Evolutionary conservation across 35 echinoderm and acorn worm genomes (phyloP).

Genomic region (Heliocidaris erythrogramma): DNA sequence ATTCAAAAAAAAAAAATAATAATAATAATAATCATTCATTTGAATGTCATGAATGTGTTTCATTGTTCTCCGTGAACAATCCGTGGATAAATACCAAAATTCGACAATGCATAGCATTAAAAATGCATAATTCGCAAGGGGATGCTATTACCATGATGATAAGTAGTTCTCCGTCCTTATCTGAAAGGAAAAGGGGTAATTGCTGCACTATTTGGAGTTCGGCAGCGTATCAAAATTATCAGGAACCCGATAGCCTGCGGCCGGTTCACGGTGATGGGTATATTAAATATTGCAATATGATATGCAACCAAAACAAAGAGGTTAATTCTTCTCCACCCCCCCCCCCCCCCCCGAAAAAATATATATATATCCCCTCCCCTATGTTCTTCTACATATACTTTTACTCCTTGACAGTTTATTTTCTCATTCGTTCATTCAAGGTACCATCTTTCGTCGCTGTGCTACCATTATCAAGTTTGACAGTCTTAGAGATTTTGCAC

Average conservation of each 20-base stretch:
- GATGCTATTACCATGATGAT: no score
- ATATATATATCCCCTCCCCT: background rate
- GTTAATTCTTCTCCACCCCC: background rate
- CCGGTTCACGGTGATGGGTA: background rate
- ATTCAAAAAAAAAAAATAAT: no score
- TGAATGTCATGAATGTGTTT: no score
- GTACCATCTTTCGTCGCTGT: background rate
- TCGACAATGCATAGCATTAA: no score
- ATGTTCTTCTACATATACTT: background rate
- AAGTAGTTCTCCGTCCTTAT: background rate
- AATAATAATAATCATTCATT: no score
- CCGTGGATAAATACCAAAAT: no score
- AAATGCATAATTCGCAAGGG: no score
- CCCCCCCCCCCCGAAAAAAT: background rate
- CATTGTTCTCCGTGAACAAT: no score
- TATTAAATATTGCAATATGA: background rate
- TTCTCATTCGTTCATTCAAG: background rate
- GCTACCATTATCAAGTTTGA: background rate
- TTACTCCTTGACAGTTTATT: background rate
- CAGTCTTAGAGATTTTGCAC: constrained; percentile 1
- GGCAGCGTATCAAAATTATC: background rate
- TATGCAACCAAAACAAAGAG: background rate
- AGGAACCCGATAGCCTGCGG: background rate
- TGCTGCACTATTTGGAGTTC: background rate
- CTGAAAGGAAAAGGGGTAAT: background rate